Conservation (phyloP, 2,888 invertebrate species). For the Eugnorisma glareosa region DNA sequence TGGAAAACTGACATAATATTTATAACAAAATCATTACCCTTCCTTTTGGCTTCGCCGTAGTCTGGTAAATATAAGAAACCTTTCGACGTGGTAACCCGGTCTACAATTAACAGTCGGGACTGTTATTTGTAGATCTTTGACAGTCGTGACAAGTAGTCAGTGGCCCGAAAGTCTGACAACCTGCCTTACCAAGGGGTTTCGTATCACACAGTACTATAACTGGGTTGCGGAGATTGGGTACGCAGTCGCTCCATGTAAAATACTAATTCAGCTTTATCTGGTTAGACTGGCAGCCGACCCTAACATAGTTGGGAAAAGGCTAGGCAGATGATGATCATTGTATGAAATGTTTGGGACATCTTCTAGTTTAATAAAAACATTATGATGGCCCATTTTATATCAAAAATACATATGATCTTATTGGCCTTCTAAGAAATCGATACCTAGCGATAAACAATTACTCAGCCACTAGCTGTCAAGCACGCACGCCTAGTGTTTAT, state of each 20-base stretch:
- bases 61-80: not conserved
- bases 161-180: not conserved
- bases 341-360: not conserved
- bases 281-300: not conserved
- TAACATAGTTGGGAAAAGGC: not conserved
- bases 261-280: not conserved
- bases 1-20: not conserved
- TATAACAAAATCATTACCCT: too few relatives aligned
- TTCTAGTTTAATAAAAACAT: not conserved
- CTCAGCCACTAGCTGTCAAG: not conserved
- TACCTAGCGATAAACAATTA: constrained; percentile 33
- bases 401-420: not conserved
- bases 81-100: not conserved
- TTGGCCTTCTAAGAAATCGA: constrained; percentile 37
- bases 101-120: too few relatives aligned
- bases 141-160: not conserved
- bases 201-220: not conserved
- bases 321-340: not conserved
- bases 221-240: not conserved
- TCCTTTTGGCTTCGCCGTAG: too few relatives aligned
- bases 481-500: constrained; percentile 37
- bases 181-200: not conserved
- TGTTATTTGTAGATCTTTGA: not conserved
- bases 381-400: not conserved
- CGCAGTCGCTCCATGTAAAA: not conserved